Conservation (phyloP, 2,797 vertebrate species). For the Bradypodion pumilum region DNA sequence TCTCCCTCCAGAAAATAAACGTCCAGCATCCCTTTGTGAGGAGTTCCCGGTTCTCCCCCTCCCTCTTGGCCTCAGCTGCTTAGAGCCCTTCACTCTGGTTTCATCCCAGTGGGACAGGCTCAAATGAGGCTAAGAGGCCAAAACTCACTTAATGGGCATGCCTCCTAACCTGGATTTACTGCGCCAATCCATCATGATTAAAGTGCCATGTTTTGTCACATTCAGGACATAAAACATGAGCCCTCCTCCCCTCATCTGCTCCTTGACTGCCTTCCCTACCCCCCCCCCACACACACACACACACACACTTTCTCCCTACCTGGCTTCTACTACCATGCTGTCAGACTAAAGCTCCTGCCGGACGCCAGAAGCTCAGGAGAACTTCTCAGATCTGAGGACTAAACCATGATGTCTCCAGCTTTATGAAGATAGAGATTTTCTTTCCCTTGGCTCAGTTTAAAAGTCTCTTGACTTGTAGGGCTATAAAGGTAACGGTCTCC, state of each 20-base stretch:
- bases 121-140: neutral
- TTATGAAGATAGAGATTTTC: no score
- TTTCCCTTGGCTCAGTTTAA: no score
- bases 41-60: neutral
- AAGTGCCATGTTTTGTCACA: neutral
- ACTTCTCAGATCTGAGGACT: neutral
- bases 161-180: neutral
- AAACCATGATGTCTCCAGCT: no score
- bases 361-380: neutral
- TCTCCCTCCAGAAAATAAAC: neutral
- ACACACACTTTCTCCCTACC: neutral
- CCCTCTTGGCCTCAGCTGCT: neutral
- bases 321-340: neutral
- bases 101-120: slow-evolving; percentile 20
- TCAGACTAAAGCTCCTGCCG: no score
- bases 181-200: slow-evolving; percentile 24
- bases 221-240: neutral
- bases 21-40: neutral
- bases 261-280: no score
- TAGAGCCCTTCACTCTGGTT: slow-evolving; percentile 14
- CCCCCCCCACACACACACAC: no score
- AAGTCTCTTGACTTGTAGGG: no score
- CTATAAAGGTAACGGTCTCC: no score
- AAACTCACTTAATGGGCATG: neutral
- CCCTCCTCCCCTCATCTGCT: no score